phyloP scores from a whole-genome alignment of 2,888 invertebrate genomes.

The Acronicta alni region DNA sequence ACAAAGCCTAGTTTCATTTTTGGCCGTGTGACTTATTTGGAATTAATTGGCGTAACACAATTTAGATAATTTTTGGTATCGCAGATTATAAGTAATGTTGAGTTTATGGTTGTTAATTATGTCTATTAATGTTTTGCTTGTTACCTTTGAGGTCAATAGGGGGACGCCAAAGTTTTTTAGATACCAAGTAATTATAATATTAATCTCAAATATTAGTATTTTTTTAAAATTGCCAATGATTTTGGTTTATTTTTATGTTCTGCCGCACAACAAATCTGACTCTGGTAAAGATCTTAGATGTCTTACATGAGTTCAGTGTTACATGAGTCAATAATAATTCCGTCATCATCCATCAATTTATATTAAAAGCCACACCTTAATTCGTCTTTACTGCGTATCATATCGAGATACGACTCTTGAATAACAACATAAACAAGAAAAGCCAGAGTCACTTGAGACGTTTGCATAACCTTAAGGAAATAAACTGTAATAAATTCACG shows the following conservation, averaged over 20 bases:
- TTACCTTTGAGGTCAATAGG: not conserved
- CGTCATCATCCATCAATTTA: constrained; percentile 12
- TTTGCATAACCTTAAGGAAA: constrained; percentile 54
- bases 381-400: constrained; percentile 17
- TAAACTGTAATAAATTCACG: constrained; percentile 51
- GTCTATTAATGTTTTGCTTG: not conserved
- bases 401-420: constrained; percentile 34
- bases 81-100: constrained; percentile 12
- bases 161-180: no score
- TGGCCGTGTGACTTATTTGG: constrained; percentile 26
- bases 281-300: not conserved
- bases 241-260: no score
- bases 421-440: constrained; percentile 30
- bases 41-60: constrained; percentile 23
- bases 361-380: constrained; percentile 13
- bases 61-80: not conserved
- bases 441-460: constrained; percentile 38
- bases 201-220: no score
- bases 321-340: not conserved
- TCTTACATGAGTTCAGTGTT: not conserved
- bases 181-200: no score
- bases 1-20: constrained; percentile 29
- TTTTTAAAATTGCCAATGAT: no score
- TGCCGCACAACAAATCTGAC: no score
- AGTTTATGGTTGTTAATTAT: not conserved